Evolutionary conservation across 2,113 vertebrate species (phyloP).

Genomic region (Rhabdornis inornatus): DNA sequence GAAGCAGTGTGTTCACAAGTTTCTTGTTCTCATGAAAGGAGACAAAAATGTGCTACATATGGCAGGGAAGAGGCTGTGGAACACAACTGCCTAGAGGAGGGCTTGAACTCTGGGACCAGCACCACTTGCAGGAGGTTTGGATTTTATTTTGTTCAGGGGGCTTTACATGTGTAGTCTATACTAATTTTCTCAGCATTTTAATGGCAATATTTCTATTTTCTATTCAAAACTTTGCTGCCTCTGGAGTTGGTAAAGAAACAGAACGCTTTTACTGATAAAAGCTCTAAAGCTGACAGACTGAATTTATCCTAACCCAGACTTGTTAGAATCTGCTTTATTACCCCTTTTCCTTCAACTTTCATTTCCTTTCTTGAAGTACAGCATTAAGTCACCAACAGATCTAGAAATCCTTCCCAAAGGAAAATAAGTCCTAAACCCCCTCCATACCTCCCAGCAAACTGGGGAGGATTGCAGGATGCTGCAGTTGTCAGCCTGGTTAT

Average conservation of each 20-base stretch:
- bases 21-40: neutral
- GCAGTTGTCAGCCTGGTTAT: neutral
- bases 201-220: neutral
- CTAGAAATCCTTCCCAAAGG: neutral
- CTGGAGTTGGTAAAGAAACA: neutral
- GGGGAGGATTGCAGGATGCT: neutral
- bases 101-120: neutral
- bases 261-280: neutral
- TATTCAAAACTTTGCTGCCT: neutral
- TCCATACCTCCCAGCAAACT: neutral
- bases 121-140: neutral
- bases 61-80: neutral
- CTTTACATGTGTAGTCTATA: neutral
- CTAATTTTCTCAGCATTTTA: neutral
- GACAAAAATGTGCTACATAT: neutral
- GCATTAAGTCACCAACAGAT: neutral
- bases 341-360: neutral
- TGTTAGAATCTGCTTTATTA: neutral
- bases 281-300: neutral
- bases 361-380: slow-evolving; percentile 1
- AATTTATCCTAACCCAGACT: neutral
- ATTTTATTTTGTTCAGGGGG: neutral
- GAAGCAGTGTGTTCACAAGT: neutral
- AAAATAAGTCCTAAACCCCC: neutral
- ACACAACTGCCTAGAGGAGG: neutral